A percentile compares a stretch with the other conserved stretches of the same genome.
These are phyloP conservation scores for Drosophila sp. DNA, from an alignment of 1,140 invertebrate genomes.

Conservation along the genomic window DNA sequence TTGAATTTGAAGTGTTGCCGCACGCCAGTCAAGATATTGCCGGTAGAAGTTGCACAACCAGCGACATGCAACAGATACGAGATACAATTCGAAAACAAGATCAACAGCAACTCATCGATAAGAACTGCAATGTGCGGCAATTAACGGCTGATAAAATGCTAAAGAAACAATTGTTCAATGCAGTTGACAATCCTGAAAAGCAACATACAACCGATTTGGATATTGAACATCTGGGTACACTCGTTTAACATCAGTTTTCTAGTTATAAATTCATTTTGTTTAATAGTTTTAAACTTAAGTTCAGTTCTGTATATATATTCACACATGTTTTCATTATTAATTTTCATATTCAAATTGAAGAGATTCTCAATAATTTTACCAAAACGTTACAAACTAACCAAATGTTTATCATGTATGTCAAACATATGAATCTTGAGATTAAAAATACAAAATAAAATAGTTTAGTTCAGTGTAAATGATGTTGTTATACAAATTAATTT, in stretches of 20 bases:
- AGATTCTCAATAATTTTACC: conserved; percentile 37
- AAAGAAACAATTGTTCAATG: conserved; percentile 32
- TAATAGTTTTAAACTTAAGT: conserved; percentile 7
- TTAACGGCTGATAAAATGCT: conserved; percentile 14
- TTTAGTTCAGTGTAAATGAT: background rate
- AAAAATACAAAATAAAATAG: conserved; percentile 15
- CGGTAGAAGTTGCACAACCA: background rate
- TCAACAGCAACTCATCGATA: conserved; percentile 9
- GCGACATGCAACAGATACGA: conserved; percentile 44
- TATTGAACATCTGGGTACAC: conserved; percentile 57
- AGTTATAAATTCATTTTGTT: conserved; percentile 11
- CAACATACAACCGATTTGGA: background rate
- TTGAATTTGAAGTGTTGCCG: conserved; percentile 85
- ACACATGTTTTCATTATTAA: conserved; percentile 17
- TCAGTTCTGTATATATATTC: conserved; percentile 20
- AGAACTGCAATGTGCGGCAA: conserved; percentile 12
- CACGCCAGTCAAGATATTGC: conserved; percentile 77
- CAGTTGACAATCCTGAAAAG: conserved; percentile 5
- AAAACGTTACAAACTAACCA: conserved; percentile 39
- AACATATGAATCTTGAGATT: conserved; percentile 34
- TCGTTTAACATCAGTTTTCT: conserved; percentile 48
- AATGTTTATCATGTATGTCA: conserved; percentile 26
- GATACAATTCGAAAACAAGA: conserved; percentile 19
- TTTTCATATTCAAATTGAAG: conserved; percentile 5
- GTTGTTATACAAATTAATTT: background rate